Evolutionary conservation across 1,140 invertebrate species (phyloP).

Genomic region (Platyscapa corneri): DNA sequence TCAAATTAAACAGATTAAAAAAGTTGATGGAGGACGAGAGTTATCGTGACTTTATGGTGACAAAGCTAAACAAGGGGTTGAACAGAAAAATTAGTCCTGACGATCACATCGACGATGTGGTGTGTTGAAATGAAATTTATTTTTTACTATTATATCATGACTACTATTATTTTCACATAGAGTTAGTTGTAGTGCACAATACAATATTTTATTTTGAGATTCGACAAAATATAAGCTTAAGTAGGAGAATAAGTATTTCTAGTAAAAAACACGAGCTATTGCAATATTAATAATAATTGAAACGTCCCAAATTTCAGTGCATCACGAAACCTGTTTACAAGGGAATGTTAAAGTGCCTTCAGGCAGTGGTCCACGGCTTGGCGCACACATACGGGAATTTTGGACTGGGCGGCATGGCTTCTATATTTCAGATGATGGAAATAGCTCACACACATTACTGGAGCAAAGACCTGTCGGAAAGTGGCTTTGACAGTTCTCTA

Average conservation of each 20-base stretch:
- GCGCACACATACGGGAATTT: constrained; percentile 95
- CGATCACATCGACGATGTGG: constrained; percentile 98
- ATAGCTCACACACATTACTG: constrained; percentile 99
- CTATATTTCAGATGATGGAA: constrained; percentile 96
- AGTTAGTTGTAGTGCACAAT: too few species aligned
- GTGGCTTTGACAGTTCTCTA: constrained; percentile 71
- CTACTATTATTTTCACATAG: too few species aligned
- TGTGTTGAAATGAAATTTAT: constrained; percentile 74
- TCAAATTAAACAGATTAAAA: constrained; percentile 94
- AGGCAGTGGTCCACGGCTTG: constrained; percentile 91
- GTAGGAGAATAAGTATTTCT: background rate
- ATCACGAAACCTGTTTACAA: constrained; percentile 94
- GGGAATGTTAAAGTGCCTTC: constrained; percentile 94
- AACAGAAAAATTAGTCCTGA: constrained; percentile 95
- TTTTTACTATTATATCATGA: too few species aligned
- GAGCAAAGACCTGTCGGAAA: constrained; percentile 88
- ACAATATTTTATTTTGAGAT: too few species aligned
- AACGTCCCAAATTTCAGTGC: constrained; percentile 77
- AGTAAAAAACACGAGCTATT: too few species aligned
- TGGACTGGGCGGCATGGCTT: constrained; percentile 97
- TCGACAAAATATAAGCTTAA: too few species aligned
- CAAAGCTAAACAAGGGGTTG: constrained; percentile 94
- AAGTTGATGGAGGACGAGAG: constrained; percentile 99
- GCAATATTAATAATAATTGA: too few species aligned
- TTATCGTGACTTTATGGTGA: constrained; percentile 96